These are phyloP conservation scores for Engraulis encrasicolus DNA, from an alignment of 2,113 vertebrate genomes.

Conservation along the genomic window DNA sequence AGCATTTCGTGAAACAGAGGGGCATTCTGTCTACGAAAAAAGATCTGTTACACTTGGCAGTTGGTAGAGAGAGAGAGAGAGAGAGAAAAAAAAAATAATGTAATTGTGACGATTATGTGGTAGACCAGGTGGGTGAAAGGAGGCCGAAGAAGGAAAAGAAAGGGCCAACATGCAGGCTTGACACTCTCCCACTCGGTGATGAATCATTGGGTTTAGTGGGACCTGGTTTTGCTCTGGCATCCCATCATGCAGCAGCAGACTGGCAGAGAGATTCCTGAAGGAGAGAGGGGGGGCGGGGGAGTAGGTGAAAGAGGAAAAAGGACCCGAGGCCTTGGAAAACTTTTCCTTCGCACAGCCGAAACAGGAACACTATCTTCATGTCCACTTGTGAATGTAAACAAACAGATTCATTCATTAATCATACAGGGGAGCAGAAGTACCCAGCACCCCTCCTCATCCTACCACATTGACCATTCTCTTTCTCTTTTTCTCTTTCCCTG, in stretches of 20 bases:
- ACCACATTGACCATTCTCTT: too few relatives aligned
- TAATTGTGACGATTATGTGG: neutral
- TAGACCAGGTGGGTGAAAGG: neutral
- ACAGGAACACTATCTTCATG: conserved; percentile 39
- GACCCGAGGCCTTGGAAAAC: conserved; percentile 34
- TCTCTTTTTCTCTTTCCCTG: neutral
- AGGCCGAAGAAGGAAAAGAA: neutral
- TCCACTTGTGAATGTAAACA: conserved; percentile 47
- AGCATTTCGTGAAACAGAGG: neutral
- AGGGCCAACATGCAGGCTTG: neutral
- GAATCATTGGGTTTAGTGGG: neutral
- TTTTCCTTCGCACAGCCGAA: conserved; percentile 41
- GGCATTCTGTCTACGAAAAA: neutral
- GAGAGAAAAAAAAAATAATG: conserved; percentile 6
- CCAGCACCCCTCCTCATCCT: too few relatives aligned
- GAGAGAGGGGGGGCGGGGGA: too few relatives aligned
- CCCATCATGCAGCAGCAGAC: conserved; percentile 33
- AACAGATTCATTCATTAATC: conserved; percentile 52
- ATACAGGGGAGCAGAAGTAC: too few relatives aligned
- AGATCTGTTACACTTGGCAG: neutral
- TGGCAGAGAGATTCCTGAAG: conserved; percentile 40
- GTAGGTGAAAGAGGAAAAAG: too few relatives aligned
- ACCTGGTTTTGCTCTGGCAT: neutral
- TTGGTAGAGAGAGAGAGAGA: too few relatives aligned
- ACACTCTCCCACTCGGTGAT: conserved; percentile 2